Evolutionary conservation across 2,797 vertebrate genomes (phyloP), one percentile per base, ranked within the genome.

Genomic region (Propithecus deckenii): DNA sequence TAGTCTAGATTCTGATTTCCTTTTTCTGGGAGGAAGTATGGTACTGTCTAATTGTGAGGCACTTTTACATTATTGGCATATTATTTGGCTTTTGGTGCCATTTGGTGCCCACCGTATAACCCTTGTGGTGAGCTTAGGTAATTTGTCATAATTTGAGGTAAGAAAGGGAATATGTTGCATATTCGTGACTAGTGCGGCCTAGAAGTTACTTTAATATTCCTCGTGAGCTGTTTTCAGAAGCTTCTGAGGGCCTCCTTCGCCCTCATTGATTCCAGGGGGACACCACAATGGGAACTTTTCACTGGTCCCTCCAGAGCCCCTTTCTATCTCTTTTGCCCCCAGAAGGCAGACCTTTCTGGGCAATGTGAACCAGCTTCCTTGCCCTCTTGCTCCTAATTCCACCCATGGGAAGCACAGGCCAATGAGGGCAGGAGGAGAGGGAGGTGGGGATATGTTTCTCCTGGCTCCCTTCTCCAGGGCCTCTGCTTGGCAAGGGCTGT

Each of bases 381-480:
- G 17, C 8, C 41, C 14, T 76, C 32, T 41, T 32, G n/a, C 25
- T 80, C 41, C 32, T 71, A 25, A 20, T 69, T 80, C 52, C 20
- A 15, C 18, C 48, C 11, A 11, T 43, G 43, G 79, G 50, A 63
- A 63, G 38, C 10, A 48, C 25, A 41, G 41, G 30, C 48, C 28
- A 41, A 46, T 43, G 32, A 86, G 67, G 50, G 50, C 22, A 74
- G 28, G 32, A 43, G 22, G 32, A 30, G 20, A 13, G 74, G 48
- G 55, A 32, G 4, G 1, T 14, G 28, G 2, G 28, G 1, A 4
- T 17, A 32, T 57, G 61, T 69, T 65, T 28, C 43, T 59, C 14
- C 11, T 59, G 23, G 7, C 3, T 2, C 0, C 2, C 1, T 3
- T 61, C 43, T 25, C 35, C 32, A 43, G 28, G 12, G 10, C 35